A percentile compares a stretch with the other conserved stretches of the same genome.
phyloP scores from a whole-genome alignment of 2,888 invertebrate genomes.

The Hyposoter dolosus region DNA sequence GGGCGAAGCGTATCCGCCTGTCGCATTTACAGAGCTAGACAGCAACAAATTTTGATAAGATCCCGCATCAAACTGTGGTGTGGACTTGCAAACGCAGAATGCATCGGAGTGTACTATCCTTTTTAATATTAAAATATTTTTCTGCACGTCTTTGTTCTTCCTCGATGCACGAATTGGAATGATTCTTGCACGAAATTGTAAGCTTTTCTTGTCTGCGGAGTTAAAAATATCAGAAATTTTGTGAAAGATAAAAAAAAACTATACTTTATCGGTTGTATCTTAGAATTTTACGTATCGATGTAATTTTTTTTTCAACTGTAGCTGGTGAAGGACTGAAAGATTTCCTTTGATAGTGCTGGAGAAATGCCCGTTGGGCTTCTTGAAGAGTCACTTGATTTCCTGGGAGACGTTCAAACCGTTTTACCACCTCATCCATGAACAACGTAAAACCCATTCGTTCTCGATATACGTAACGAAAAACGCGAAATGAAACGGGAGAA shows the following conservation, averaged over 20 bases:
- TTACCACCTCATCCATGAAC: conserved; percentile 66
- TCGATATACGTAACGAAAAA: conserved; percentile 38
- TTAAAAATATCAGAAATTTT: not conserved
- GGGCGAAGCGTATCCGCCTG: conserved; percentile 2
- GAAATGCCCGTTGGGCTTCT: conserved; percentile 59
- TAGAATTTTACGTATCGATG: not conserved
- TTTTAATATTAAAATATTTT: not conserved
- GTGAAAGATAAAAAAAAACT: not conserved
- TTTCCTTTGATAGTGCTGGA: conserved; percentile 18
- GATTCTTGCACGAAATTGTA: not conserved
- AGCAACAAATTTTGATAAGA: conserved; percentile 6
- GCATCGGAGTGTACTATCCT: not conserved
- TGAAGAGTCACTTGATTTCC: conserved; percentile 71
- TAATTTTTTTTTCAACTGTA: conserved; percentile 28
- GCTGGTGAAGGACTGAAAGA: conserved; percentile 31
- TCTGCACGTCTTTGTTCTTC: not conserved
- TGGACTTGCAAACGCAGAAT: conserved; percentile 1
- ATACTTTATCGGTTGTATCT: not conserved
- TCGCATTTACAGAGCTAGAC: conserved; percentile 18
- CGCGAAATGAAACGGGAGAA: conserved; percentile 8
- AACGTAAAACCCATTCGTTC: conserved; percentile 65
- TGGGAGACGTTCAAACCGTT: conserved; percentile 66
- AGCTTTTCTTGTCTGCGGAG: not conserved
- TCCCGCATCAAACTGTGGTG: conserved; percentile 4
- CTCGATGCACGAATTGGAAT: not conserved